Percentiles rank a stretch among this genome's conserved stretches.
Evolutionary conservation across 2,888 invertebrate species (phyloP).

Genomic region (Nebria salina): DNA sequence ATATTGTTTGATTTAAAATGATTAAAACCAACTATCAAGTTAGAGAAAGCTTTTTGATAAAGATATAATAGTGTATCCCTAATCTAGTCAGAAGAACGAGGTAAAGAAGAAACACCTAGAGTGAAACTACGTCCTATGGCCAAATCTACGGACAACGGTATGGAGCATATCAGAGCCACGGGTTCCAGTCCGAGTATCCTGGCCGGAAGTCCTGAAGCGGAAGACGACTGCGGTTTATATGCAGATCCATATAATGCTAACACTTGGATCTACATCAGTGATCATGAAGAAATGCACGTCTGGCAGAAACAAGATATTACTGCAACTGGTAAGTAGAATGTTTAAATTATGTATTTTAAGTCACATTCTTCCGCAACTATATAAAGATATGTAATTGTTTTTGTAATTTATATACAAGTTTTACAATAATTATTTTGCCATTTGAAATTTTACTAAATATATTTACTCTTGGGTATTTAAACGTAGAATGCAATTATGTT

Average conservation of each 20-base stretch:
- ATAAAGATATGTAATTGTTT: too few relatives aligned
- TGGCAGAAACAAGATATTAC: conserved; percentile 67
- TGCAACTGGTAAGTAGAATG: neutral
- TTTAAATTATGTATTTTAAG: neutral
- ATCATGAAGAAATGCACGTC: conserved; percentile 73
- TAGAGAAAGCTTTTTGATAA: neutral
- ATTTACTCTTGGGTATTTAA: too few relatives aligned
- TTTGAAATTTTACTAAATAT: too few relatives aligned
- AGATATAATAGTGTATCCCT: conserved; percentile 33
- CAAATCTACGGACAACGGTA: conserved; percentile 78
- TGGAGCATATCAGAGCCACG: conserved; percentile 71
- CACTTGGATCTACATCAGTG: conserved; percentile 81
- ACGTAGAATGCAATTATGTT: too few relatives aligned
- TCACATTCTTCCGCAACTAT: too few relatives aligned
- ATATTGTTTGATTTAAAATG: neutral
- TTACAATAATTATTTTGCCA: too few relatives aligned
- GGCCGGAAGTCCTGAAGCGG: conserved; percentile 64
- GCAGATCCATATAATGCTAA: conserved; percentile 77
- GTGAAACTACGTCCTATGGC: conserved; percentile 69
- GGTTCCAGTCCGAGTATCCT: conserved; percentile 74
- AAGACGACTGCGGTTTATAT: conserved; percentile 78
- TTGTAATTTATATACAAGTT: too few relatives aligned
- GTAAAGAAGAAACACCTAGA: conserved; percentile 70
- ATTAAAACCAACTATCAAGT: neutral
- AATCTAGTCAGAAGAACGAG: conserved; percentile 76